Evolutionary conservation across 1,140 invertebrate species (phyloP), one percentile per base, ranked within the genome.

Genomic region (Goniozus legneri): DNA sequence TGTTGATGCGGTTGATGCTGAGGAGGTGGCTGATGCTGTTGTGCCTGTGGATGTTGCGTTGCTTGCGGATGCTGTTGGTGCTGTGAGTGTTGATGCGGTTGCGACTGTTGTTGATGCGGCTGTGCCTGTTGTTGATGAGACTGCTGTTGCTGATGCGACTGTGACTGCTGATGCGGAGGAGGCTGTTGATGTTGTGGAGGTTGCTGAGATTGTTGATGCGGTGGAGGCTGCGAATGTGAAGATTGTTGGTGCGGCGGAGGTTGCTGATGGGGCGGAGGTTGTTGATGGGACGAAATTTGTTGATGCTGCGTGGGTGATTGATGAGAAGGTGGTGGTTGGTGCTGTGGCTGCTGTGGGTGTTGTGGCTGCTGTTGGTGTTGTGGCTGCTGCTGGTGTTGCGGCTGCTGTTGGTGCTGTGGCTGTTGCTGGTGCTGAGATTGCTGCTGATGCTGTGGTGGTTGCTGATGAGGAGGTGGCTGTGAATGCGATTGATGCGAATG

Each of bases 401-500:
- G 38, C 13, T 8, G 56, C 18, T 18, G 45, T 3, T 27, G 34
- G 2, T 18, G 19, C 12, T 32, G 41, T 3, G 33, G 41, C 15
- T 24, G 53, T 27, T 42, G 51, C 14, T 22, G 46, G 8, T 42
- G 37, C 22, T 20, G 39, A 7, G 34, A 47, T 20, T 18, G 44
- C 15, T 20, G 59, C 36, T 31, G 60, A 38, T 18, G 52, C 40
- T 45, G 58, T 32, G 34, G 53, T 16, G 48, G 52, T 31, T 40
- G 52, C 14, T 50, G 54, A 16, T 55, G 58, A n/a, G 57, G 65
- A 6, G 51, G 58, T 35, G 44, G 62, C 24, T 46, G 51, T 37
- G 45, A 45, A 20, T 39, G 67, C 52, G 8, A 60, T 44, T 40
- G 62, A 40, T 19, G 65, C 47, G 31, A 56, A 44, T 35, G 64